Base-by-base conservation (phyloP, 2,888 invertebrate genomes). In the Heliconius cydno region DNA sequence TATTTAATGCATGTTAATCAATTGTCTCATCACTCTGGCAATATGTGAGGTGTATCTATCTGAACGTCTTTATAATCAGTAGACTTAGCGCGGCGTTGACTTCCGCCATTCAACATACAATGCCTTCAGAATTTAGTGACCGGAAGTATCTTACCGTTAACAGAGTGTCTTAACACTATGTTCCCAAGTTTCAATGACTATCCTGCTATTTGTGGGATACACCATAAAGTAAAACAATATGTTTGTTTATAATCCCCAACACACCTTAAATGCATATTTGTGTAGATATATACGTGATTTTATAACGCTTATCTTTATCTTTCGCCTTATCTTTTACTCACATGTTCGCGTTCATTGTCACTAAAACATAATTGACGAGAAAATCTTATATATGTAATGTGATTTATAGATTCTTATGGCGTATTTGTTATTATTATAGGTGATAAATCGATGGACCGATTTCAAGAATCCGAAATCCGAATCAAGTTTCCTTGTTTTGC, bases 231-330 rank as follows among this genome's bases (percentile, higher is more conserved):
- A 22, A 57, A 9, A 22, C 22, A 57, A 22, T 1, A 2, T 22
- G 9, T 13, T 28, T 28, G 0, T 28, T 65, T 67, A 34, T 34
- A 67, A 28, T 30, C 1, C 19, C 9, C 71, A 30, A 28, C 71
- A 72, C 52, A 52, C 71, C 71, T 71, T 71, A 34, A 0, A 70
- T 52, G 52, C 52, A 52, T 72, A 30, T 72, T 72, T 72, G 71
- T 71, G 71, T 22, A 67, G 34, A 67, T 67, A 71, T 71, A 28
- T 52, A 22, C 15, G 6, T 68, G 68, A 68, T 68, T 68, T n/a
- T n/a, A 25, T 63, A 13, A 13, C 34, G 12, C 52, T 72, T 72
- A 72, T 72, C 71, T 22, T 28, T 19, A 52, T 71, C 52, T 72
- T 52, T 72, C 4, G 22, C 22, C 52, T 72, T 72, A 72, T 72